phyloP scores from a whole-genome alignment of 2,888 invertebrate species.

The Acrocera orbiculus region DNA sequence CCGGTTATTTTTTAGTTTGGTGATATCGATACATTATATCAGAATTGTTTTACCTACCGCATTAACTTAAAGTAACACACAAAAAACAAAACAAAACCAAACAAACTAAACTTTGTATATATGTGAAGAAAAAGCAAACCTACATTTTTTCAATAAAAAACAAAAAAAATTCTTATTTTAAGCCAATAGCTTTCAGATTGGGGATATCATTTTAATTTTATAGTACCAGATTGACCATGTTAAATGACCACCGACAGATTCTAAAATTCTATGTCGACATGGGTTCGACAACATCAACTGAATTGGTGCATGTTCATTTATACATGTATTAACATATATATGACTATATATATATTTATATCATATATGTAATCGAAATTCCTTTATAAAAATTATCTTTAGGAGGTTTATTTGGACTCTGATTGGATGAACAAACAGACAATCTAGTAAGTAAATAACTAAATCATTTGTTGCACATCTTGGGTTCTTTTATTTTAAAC shows the following conservation, averaged over 20 bases:
- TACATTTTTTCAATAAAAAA: too few relatives aligned
- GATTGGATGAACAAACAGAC: slow-evolving; percentile 6
- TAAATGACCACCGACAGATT: slow-evolving; percentile 2
- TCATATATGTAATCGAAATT: slow-evolving; percentile 5
- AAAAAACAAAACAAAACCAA: slow-evolving; percentile 2
- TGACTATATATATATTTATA: slow-evolving; percentile 1
- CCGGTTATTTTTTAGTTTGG: slow-evolving; percentile 7
- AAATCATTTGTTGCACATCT: slow-evolving; percentile 4
- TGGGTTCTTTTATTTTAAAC: slow-evolving; percentile 5
- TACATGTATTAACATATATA: neutral
- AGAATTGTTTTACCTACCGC: slow-evolving; percentile 6
- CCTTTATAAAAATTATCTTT: slow-evolving; percentile 3
- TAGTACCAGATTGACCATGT: slow-evolving; percentile 5
- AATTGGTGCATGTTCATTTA: neutral
- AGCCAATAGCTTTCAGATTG: too few relatives aligned
- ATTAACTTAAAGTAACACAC: slow-evolving; percentile 3
- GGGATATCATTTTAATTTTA: slow-evolving; percentile 1
- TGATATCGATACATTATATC: too few relatives aligned
- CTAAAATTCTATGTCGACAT: slow-evolving; percentile 1
- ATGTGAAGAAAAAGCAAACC: too few relatives aligned
- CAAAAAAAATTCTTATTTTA: too few relatives aligned
- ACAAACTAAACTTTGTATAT: neutral
- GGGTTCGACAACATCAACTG: neutral
- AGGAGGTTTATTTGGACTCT: slow-evolving; percentile 7
- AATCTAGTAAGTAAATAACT: slow-evolving; percentile 4